Evolutionary conservation across 2,113 vertebrate species (phyloP), one percentile per base, ranked within the genome.

Genomic region (Aspidoscelis tigris): DNA sequence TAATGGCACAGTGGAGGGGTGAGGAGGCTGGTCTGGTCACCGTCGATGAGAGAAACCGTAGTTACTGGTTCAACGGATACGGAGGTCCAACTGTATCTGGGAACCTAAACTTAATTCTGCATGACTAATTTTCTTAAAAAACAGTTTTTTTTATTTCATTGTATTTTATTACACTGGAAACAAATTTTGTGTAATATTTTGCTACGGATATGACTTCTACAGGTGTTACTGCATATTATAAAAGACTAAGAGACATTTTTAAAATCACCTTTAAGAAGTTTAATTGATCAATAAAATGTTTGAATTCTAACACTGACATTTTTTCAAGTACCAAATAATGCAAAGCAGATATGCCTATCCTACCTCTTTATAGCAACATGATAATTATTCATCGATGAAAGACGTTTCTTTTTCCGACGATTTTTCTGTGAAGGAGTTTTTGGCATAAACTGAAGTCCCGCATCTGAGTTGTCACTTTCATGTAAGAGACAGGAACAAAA

Each of bases 341-440:
- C 72, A 47, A 44, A 74, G 6, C 41, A 26, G 20, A 69, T 8
- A 80, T 21, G n/a, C 47, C 72, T 43, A 53, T 7, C 87, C 82
- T 84, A 98, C 98, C 98, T 96, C 93, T 96, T 95, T 85, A 92
- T 96, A 87, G 82, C 3, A 3, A 53, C 82, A n/a, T 92, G 87
- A 82, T 89, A 94, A 81, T 84, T 94, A 55, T 97, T 96, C 77
- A 95, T 95, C 70, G 83, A 14, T 41, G 97, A 98, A 24, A 94
- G 43, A 1, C 96, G 95, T 86, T 96, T 98, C 89, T 96, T 97
- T 70, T 96, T 97, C 89, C 92, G 96, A 14, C 96, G 96, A 88
- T 95, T 98, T 87, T 97, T 99, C 92, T 99, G 98, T 76, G 98
- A 99, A 2, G 98, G 98, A 0, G 98, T 99, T 93, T 99, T 99